These are phyloP conservation scores for Oryctes rhinoceros DNA, from an alignment of 1,140 invertebrate genomes.

Conservation along the genomic window DNA sequence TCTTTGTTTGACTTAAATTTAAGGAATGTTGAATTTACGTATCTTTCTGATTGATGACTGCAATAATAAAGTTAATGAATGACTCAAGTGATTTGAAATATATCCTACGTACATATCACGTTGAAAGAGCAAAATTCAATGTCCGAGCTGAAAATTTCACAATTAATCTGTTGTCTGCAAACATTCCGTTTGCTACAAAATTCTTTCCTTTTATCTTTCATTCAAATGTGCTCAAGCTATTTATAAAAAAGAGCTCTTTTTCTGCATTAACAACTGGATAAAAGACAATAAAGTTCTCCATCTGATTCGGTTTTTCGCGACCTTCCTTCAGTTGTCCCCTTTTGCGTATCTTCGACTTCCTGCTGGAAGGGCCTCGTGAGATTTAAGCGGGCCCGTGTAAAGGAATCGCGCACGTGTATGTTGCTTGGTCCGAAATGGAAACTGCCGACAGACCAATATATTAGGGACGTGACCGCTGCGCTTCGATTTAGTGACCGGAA, in stretches of 20 bases:
- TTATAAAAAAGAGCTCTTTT: not conserved
- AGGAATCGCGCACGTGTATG: not conserved
- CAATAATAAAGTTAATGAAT: no score
- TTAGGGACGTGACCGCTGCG: conserved; percentile 30
- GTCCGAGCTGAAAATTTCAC: no score
- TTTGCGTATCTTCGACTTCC: conserved; percentile 11
- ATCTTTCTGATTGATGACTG: no score
- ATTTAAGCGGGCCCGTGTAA: not conserved
- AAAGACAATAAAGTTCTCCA: conserved; percentile 11
- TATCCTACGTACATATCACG: no score
- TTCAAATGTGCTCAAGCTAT: no score
- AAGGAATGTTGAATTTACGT: no score
- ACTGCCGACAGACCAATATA: conserved; percentile 35
- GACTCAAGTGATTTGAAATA: no score
- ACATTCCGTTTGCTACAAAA: no score
- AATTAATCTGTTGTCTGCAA: no score
- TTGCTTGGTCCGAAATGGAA: conserved; percentile 4
- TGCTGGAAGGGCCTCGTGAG: not conserved
- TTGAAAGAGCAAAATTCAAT: no score
- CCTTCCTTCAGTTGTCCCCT: not conserved
- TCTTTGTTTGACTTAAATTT: no score
- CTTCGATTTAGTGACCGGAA: conserved; percentile 33
- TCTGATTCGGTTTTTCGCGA: not conserved
- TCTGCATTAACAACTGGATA: not conserved
- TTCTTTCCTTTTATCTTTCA: no score